Base-by-base conservation (phyloP, 2,888 invertebrate genomes). In the Drosophila macrothrix region DNA sequence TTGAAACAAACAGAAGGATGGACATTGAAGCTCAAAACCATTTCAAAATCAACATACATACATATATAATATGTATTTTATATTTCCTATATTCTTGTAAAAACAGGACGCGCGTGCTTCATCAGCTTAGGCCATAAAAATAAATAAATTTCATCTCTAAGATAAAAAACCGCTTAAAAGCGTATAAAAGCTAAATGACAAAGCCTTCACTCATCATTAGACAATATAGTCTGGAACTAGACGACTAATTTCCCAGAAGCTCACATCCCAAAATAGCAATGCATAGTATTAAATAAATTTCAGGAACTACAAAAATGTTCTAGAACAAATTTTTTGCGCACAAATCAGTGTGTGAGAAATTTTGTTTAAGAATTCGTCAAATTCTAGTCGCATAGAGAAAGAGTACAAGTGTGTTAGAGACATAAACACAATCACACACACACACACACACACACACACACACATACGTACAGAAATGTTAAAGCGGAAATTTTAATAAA, bases 401-500 rank as follows among this genome's bases (percentile, higher is more conserved):
- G 31, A 64, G 41, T 41, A 37, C 29, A 52, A 54, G 22, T 33
- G 55, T 22, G 37, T 22, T 35, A 37, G 25, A 56, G n/a, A 41
- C 39, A 54, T 4, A 70, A 43, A 70, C 43, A 66, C 46, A 67
- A 39, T 61, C 60, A 71, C 43, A 71, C 31, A 64, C 56, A 63
- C 60, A 71, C 43, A 71, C 31, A 64, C 56, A 58, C 65, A 67
- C 46, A 56, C 29, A 67, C 50, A 54, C 19, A n/a, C 12, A 33
- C 25, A 66, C 22, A 58, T 6, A 62, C 31, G 54, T 25, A 64
- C 43, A 53, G 49, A 71, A 67, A 78, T 78, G 84, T 52, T 87
- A 80, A 79, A 87, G 87, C 87, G 87, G 87, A 87, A 89, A 87
- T 89, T 89, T 87, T 85, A 87, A 87, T 87, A 83, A 87, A 87